These are phyloP conservation scores for Pempheris klunzingeri DNA, from an alignment of 2,797 vertebrate genomes.

Conservation along the genomic window DNA sequence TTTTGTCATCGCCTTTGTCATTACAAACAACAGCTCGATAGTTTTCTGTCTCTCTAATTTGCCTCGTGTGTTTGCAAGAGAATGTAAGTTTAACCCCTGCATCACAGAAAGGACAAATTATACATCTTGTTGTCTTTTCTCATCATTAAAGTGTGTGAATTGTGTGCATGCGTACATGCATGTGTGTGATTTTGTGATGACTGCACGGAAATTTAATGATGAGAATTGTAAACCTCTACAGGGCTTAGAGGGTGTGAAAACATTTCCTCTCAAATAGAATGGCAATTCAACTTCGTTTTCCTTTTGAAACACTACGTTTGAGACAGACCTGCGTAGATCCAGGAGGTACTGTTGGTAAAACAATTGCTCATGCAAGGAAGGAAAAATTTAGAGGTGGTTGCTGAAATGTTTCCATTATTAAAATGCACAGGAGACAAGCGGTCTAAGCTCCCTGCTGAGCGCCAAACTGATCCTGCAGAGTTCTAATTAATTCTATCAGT, in stretches of 20 bases:
- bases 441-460: slow-evolving; percentile 17
- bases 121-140: slow-evolving; percentile 32
- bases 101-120: slow-evolving; percentile 20
- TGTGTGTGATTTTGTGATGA: background rate
- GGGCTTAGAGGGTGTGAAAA: slow-evolving; percentile 8
- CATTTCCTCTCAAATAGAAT: slow-evolving; percentile 7
- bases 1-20: slow-evolving; percentile 57
- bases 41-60: slow-evolving; percentile 53
- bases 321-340: slow-evolving; percentile 2
- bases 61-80: slow-evolving; percentile 23
- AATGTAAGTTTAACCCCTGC: slow-evolving; percentile 38
- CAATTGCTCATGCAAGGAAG: slow-evolving; percentile 12
- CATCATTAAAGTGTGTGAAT: slow-evolving; percentile 13
- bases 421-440: slow-evolving; percentile 22
- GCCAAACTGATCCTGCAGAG: slow-evolving; percentile 16
- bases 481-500: slow-evolving; percentile 23
- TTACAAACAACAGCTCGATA: slow-evolving; percentile 50
- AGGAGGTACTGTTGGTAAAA: slow-evolving; percentile 12
- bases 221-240: slow-evolving; percentile 33
- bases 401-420: slow-evolving; percentile 37
- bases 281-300: background rate
- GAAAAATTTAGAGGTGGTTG: slow-evolving; percentile 1
- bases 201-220: slow-evolving; percentile 36
- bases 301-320: slow-evolving; percentile 17
- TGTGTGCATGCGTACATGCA: background rate